phyloP scores from a whole-genome alignment of 2,888 invertebrate genomes.

The Metacarcinus magister region DNA sequence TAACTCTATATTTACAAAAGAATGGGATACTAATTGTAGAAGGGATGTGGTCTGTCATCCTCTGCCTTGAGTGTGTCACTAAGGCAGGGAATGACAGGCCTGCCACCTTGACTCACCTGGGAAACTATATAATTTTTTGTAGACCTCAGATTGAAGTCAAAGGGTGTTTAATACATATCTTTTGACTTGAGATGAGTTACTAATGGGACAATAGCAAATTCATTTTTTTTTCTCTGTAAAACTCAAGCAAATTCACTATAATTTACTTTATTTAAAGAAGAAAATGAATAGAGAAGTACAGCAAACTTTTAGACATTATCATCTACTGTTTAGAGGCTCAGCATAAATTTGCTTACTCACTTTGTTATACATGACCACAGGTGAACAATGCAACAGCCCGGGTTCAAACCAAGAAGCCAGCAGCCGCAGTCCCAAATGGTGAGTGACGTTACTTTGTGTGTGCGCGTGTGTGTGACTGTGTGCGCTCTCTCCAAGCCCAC shows the following conservation, averaged over 20 bases:
- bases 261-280: not conserved
- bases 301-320: not conserved
- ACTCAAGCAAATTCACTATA: not conserved
- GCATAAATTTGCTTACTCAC: conserved; percentile 11
- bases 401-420: conserved; percentile 99
- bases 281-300: not conserved
- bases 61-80: conserved; percentile 26
- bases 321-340: not conserved
- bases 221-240: not conserved
- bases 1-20: not conserved
- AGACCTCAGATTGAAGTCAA: not conserved
- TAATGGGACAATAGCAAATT: not conserved
- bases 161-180: not conserved
- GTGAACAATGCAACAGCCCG: conserved; percentile 99
- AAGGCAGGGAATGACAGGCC: not conserved
- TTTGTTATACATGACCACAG: conserved; percentile 86
- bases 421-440: conserved; percentile 94
- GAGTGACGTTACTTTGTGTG: conserved; percentile 85
- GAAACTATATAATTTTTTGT: not conserved
- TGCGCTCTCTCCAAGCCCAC: conserved; percentile 83
- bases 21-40: not conserved
- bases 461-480: conserved; percentile 87
- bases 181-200: not conserved
- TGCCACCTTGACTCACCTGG: not conserved
- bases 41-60: not conserved